A percentile compares a stretch with the other conserved stretches of the same genome.
Conservation (phyloP, 2,888 invertebrate species). For the Eustalomyia histrio region DNA sequence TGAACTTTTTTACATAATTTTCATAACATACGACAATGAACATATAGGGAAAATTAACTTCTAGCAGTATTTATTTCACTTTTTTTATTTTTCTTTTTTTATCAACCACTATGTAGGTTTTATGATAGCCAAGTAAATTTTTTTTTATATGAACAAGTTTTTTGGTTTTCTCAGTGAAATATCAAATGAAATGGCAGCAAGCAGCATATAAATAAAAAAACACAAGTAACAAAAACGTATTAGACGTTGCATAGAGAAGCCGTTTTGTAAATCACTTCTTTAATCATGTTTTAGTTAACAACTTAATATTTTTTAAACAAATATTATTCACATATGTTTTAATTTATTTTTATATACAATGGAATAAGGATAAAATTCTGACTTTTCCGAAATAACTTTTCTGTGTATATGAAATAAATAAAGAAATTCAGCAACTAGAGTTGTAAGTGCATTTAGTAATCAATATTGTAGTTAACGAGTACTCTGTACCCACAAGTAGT, state of each 20-base stretch:
- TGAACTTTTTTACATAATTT: conserved; percentile 3
- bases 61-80: background rate
- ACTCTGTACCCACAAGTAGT: no score
- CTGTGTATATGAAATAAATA: background rate
- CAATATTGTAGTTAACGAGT: no score
- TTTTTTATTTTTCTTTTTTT: conserved; percentile 17
- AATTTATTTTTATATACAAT: background rate
- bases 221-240: background rate
- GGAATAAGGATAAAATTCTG: background rate
- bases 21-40: background rate
- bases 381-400: background rate
- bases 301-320: background rate
- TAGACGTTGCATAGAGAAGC: background rate
- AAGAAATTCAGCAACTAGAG: no score
- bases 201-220: background rate
- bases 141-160: conserved; percentile 1
- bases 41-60: background rate
- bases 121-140: background rate
- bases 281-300: background rate
- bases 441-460: no score
- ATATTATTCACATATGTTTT: background rate
- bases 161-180: conserved; percentile 22
- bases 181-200: conserved; percentile 14
- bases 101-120: background rate
- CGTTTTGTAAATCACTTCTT: background rate